A percentile compares a stretch with the other conserved stretches of the same genome.
Evolutionary conservation across 1,140 invertebrate species (phyloP).

Genomic region (Tetramorium simillimum): DNA sequence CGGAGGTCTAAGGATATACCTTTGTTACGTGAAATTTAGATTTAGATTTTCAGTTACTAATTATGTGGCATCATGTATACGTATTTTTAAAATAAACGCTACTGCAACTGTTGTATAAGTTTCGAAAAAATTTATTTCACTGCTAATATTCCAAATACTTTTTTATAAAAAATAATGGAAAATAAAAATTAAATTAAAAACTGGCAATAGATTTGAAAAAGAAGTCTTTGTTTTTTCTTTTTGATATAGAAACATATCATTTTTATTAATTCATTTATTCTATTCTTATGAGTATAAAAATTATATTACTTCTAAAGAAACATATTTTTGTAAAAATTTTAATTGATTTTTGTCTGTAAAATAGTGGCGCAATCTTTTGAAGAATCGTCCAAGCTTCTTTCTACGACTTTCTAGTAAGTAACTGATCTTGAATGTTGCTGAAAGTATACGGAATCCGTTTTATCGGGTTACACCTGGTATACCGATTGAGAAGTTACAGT

Average conservation of each 20-base stretch:
- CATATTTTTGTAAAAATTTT: not conserved
- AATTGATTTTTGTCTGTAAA: not conserved
- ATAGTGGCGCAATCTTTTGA: constrained; percentile 63
- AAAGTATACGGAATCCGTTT: constrained; percentile 12
- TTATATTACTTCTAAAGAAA: not conserved
- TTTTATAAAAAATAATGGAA: not conserved
- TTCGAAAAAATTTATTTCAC: not conserved
- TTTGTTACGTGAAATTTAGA: constrained; percentile 22
- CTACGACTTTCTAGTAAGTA: constrained; percentile 36
- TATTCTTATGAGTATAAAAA: not conserved
- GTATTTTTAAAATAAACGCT: constrained; percentile 11
- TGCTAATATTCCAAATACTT: not conserved
- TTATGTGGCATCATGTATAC: not conserved
- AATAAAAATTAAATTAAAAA: not conserved
- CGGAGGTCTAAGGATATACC: not conserved
- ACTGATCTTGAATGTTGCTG: constrained; percentile 22
- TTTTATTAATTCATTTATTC: not conserved
- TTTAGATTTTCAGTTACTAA: not conserved
- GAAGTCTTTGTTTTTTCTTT: not conserved
- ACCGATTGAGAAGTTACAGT: constrained; percentile 39
- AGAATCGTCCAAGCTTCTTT: constrained; percentile 21
- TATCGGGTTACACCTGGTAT: constrained; percentile 23
- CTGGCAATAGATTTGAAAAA: not conserved
- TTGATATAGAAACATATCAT: not conserved
- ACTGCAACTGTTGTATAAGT: not conserved